Conservation (phyloP, 2,113 vertebrate genomes). For the Noturus placidus region DNA sequence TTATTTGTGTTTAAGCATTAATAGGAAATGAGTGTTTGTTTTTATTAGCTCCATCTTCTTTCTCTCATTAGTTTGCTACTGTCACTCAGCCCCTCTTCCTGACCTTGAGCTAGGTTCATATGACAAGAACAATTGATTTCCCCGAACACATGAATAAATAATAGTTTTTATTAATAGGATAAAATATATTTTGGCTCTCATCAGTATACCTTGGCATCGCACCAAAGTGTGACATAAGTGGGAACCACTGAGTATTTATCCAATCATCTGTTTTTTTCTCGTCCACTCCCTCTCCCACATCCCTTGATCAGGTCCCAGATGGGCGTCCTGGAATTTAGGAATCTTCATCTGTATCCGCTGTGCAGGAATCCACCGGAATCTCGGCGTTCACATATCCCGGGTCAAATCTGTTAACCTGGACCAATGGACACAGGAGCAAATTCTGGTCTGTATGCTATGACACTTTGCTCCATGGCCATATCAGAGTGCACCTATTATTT, state of each 20-base stretch:
- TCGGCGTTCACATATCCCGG: conserved; percentile 96
- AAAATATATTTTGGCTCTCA: not conserved
- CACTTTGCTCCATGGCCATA: not conserved
- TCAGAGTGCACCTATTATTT: not conserved
- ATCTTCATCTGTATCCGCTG: conserved; percentile 98
- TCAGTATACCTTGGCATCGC: not conserved
- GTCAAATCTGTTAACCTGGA: conserved; percentile 98
- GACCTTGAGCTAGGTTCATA: not conserved
- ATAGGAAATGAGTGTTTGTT: not conserved
- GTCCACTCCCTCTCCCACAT: not conserved
- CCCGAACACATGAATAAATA: not conserved
- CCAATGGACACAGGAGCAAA: conserved; percentile 98
- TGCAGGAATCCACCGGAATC: conserved; percentile 95
- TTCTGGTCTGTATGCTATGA: conserved; percentile 79
- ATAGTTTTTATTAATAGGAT: not conserved
- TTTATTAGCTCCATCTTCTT: not conserved
- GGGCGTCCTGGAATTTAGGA: conserved; percentile 97
- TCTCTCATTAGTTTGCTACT: not conserved
- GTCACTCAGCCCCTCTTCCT: not conserved
- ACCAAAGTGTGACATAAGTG: not conserved
- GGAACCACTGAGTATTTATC: not conserved
- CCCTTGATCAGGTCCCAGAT: conserved; percentile 84
- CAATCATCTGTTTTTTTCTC: not conserved
- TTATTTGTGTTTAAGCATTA: not conserved
- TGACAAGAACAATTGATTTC: not conserved